Percentiles rank a stretch among this genome's conserved stretches.
Evolutionary conservation across 2,113 vertebrate species (phyloP).

Genomic region (Tychaedon coryphoeus): DNA sequence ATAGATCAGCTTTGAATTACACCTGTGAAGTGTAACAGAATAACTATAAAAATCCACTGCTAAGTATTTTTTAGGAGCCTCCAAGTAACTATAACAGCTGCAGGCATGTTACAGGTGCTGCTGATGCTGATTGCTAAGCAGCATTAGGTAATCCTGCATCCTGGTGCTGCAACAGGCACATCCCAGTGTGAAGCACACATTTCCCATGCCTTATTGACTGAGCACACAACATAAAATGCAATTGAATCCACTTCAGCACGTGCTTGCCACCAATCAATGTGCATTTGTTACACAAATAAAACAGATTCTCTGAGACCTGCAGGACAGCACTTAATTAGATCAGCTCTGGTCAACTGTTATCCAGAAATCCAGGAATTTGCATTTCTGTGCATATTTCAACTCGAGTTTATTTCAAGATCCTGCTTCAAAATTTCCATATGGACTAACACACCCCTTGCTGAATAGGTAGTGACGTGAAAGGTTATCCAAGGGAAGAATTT

Average conservation of each 20-base stretch:
- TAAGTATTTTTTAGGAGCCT: neutral
- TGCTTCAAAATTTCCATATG: neutral
- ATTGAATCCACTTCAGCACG: neutral
- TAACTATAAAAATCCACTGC: neutral
- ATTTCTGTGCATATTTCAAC: neutral
- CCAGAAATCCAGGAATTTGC: neutral
- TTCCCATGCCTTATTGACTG: slow-evolving; percentile 5
- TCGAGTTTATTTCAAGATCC: neutral
- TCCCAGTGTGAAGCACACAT: neutral
- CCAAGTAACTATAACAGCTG: neutral
- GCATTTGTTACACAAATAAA: slow-evolving; percentile 19
- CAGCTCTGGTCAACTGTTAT: neutral
- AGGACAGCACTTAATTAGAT: neutral
- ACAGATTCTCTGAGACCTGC: neutral
- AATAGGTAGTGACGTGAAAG: neutral
- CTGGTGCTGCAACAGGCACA: neutral
- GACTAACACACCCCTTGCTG: neutral
- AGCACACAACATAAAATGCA: neutral
- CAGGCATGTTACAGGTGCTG: neutral
- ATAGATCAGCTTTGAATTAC: slow-evolving; percentile 1
- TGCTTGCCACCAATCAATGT: neutral
- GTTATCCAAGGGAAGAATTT: slow-evolving; percentile 13
- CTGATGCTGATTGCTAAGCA: neutral
- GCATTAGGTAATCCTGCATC: neutral
- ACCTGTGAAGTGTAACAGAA: neutral